A percentile compares a stretch with the other conserved stretches of the same genome.
Conservation (phyloP, 2,888 invertebrate genomes). For the Smittia sp. region DNA sequence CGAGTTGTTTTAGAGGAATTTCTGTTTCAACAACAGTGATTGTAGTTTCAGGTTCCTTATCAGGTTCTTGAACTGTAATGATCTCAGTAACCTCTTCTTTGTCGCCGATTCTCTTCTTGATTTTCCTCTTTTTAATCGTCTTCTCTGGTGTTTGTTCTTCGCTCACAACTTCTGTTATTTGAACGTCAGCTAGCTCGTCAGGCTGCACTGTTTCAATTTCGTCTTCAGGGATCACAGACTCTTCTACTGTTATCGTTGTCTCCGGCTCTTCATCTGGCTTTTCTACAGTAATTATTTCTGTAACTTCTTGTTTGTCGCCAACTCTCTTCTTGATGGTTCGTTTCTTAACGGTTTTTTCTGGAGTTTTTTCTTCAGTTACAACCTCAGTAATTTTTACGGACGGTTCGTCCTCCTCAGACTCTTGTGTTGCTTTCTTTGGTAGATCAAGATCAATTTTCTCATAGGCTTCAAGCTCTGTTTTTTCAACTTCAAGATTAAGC, state of each 20-base stretch:
- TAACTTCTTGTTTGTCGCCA: conserved; percentile 50
- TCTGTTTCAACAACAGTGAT: conserved; percentile 49
- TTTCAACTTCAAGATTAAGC: conserved; percentile 42
- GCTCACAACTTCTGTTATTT: conserved; percentile 46
- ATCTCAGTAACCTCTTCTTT: conserved; percentile 54
- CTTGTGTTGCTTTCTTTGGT: conserved; percentile 44
- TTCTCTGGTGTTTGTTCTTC: conserved; percentile 46
- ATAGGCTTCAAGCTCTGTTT: conserved; percentile 50
- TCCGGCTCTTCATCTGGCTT: conserved; percentile 47
- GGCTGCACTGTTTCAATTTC: conserved; percentile 46
- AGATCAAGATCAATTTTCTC: conserved; percentile 49
- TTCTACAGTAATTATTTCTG: conserved; percentile 46
- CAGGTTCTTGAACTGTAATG: conserved; percentile 53
- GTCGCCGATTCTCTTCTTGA: conserved; percentile 45
- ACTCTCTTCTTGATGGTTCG: conserved; percentile 52
- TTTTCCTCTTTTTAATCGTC: conserved; percentile 45
- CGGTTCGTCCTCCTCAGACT: conserved; percentile 43
- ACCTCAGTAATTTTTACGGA: conserved; percentile 44
- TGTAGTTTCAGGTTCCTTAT: conserved; percentile 50
- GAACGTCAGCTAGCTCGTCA: conserved; percentile 46
- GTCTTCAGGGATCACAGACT: conserved; percentile 18
- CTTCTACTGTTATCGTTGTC: conserved; percentile 45
- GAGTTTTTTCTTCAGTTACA: conserved; percentile 44
- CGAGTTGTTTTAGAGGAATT: conserved; percentile 47
- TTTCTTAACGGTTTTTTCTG: conserved; percentile 52